These are phyloP conservation scores for Samia ricini DNA, from an alignment of 1,140 invertebrate genomes.

Conservation along the genomic window DNA sequence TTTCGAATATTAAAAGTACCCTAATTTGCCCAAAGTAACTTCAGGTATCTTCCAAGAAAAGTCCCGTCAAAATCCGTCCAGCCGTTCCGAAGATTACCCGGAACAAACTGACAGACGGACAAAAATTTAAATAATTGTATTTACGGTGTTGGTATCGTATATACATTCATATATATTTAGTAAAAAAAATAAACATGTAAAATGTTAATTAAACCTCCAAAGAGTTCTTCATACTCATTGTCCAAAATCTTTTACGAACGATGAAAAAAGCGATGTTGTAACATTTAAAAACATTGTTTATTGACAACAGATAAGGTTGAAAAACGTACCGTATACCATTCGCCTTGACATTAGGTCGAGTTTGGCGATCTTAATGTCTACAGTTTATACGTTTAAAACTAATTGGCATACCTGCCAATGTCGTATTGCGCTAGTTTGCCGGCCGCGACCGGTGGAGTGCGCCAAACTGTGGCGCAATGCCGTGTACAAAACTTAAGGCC, in stretches of 20 bases:
- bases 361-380: neutral
- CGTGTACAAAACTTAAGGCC: neutral
- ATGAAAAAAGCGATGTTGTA: neutral
- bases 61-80: too few relatives aligned
- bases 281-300: neutral
- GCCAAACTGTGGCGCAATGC: constrained; percentile 9
- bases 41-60: too few relatives aligned
- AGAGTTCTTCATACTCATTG: neutral
- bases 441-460: neutral
- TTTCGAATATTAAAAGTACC: too few relatives aligned
- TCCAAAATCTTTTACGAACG: neutral
- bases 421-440: constrained; percentile 7
- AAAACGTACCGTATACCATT: neutral
- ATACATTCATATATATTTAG: too few relatives aligned
- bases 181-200: neutral
- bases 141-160: too few relatives aligned
- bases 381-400: neutral
- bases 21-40: too few relatives aligned
- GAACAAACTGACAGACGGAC: too few relatives aligned
- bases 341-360: neutral
- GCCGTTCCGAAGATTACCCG: too few relatives aligned
- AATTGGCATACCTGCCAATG: constrained; percentile 10
- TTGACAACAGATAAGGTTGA: neutral
- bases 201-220: too few relatives aligned
- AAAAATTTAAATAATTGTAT: too few relatives aligned